Base-by-base conservation (phyloP, 2,888 invertebrate genomes). In the Ischnus inquisitorius region DNA sequence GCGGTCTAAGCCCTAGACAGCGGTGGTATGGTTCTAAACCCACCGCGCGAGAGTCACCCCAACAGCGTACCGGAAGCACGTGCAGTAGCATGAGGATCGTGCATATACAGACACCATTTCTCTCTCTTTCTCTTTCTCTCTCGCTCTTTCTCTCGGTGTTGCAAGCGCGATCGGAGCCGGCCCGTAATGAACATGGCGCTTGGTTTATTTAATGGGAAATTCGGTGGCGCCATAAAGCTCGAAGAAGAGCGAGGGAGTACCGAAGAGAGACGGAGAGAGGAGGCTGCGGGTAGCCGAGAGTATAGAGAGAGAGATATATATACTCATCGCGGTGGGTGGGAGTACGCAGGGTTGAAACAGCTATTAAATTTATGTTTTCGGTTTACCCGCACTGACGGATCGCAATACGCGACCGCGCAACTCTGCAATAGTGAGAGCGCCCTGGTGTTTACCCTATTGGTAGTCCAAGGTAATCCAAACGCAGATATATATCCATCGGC, bases 131-230 rank as follows among this genome's bases (percentile, higher is more conserved):
- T 76, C 57, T n/a, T n/a, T n/a, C n/a, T n/a, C n/a, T 14, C 46
- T 62, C 41, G 65, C 54, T 65, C 54, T 76, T 41, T 46, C 51
- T 19, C 60, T 68, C 46, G 51, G 57, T 34, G 75, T 65, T 80
- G 80, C 75, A 77, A 76, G 60, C 75, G 79, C 79, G 82, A 85
- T 87, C 79, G 74, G 78, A 76, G 86, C 85, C 88, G 82, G 88
- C 87, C 89, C 86, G 92, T 91, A 93, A 93, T 92, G 92, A 92
- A 92, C 92, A 92, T 92, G 90, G 91, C 89, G 93, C 92, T 93
- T 93, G 93, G 81, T 93, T 93, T 93, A 93, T 93, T 93, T 93
- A 93, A 93, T 93, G 92, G 93, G 92, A 92, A 93, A 93, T 93
- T 93, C 92, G 92, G 92, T 91, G 92, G 92, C 92, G 91, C 92